Evolutionary conservation across 2,113 vertebrate species (phyloP).

Genomic region (Rissa tridactyla): DNA sequence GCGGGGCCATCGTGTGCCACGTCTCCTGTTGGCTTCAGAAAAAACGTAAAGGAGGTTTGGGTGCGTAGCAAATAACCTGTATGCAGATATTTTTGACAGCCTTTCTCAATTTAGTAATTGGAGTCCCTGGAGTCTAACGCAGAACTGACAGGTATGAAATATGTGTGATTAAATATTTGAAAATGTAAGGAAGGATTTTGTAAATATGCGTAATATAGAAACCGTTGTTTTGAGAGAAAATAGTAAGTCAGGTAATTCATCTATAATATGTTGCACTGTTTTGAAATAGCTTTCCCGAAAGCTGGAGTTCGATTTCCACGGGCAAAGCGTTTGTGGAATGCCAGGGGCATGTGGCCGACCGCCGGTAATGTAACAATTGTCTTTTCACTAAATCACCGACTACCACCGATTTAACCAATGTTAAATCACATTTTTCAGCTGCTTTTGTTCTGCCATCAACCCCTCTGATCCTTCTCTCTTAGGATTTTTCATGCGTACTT

Average conservation of each 20-base stretch:
- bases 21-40: background rate
- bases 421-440: background rate
- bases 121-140: background rate
- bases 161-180: background rate
- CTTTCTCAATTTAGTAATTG: background rate
- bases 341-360: background rate
- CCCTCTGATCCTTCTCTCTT: background rate
- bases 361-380: background rate
- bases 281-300: slow-evolving; percentile 21
- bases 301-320: background rate
- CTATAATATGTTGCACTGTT: background rate
- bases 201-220: background rate
- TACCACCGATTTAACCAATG: background rate
- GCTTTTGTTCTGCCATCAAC: background rate
- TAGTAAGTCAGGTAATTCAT: slow-evolving; percentile 1
- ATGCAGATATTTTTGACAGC: background rate
- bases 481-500: background rate
- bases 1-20: background rate
- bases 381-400: background rate
- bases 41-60: background rate
- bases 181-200: background rate
- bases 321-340: background rate
- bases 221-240: background rate
- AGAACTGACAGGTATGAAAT: background rate
- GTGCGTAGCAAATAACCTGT: background rate